phyloP scores from a whole-genome alignment of 2,113 vertebrate species.

The Tapirus terrestris region DNA sequence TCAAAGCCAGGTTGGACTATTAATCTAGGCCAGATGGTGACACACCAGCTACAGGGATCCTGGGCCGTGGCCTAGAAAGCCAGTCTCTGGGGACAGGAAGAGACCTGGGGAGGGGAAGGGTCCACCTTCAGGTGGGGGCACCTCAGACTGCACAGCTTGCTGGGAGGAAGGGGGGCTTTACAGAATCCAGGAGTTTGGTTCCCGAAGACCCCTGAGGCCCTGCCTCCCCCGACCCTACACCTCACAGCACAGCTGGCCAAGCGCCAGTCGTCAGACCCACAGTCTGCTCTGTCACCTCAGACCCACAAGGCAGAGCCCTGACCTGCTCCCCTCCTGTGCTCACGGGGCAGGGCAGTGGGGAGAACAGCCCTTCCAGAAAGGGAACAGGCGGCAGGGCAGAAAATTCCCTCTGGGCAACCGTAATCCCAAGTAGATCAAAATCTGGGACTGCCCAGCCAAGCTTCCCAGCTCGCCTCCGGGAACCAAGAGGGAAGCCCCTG shows the following conservation, averaged over 20 bases:
- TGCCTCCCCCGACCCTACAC: accelerated
- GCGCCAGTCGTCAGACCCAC: accelerated
- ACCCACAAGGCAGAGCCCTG: accelerated
- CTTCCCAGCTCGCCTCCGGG: background rate
- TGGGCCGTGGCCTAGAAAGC: background rate
- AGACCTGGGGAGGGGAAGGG: background rate
- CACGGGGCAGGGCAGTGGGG: background rate
- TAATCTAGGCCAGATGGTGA: background rate
- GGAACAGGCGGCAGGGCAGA: background rate
- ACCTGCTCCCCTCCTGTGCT: background rate
- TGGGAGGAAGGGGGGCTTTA: background rate
- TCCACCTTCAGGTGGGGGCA: accelerated
- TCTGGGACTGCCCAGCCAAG: background rate
- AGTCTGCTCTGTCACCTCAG: background rate
- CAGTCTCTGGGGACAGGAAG: background rate
- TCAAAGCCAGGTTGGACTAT: background rate
- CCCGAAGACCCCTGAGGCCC: background rate
- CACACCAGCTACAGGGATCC: background rate
- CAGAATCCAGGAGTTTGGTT: background rate
- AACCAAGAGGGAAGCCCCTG: background rate
- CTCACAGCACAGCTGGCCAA: background rate
- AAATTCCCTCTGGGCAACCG: background rate
- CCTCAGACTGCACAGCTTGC: background rate
- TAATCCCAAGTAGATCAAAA: background rate
- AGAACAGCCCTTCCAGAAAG: background rate